Evolutionary conservation across 1,140 invertebrate genomes (phyloP), one percentile per base, ranked within the genome.

Genomic region (Drosophila tani): DNA sequence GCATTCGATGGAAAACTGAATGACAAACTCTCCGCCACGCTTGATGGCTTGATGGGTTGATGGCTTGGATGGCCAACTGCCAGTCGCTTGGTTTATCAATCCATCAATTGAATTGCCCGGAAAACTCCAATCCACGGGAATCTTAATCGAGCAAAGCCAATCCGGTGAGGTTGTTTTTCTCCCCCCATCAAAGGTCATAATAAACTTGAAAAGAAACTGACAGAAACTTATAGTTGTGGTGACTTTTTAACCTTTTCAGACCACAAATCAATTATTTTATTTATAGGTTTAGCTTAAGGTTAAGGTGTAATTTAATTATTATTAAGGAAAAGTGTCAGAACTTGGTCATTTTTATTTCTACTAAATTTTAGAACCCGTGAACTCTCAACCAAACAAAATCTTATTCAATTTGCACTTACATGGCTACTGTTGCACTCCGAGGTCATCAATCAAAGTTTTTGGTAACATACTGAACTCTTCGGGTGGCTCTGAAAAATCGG

Each of bases 61-160:
- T 32, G 58, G 29, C 12, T 47, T 21, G 49, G 49, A 41, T 41
- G 73, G 69, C 43, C 67, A 53, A 74, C 71, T 77, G 75, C 67
- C 75, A 77, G 60, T 77, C 75, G 75, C 45, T 77, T 38, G 57
- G 63, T 68, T 68, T 78, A 77, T 77, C 75, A 77, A 77, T 78
- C 75, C 64, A 77, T 77, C 75, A 77, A 77, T 77, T 75, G 57
- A 69, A 47, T 63, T 21, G 70, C 68, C 50, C 46, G 50, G 35
- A 19, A 27, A 60, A 73, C 55, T 29, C 21, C 46, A 73, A 46
- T 38, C 17, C 46, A 40, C 15, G 19, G 46, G 69, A 74, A 60
- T 70, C 67, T 70, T 71, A 51, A 59, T 60, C 70, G 46, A 45
- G 43, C 35, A 11, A 69, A 57, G 40, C 38, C 17, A 27, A 43